Evolutionary conservation across 2,797 vertebrate species (phyloP).

Genomic region (Thalassophryne amazonica): DNA sequence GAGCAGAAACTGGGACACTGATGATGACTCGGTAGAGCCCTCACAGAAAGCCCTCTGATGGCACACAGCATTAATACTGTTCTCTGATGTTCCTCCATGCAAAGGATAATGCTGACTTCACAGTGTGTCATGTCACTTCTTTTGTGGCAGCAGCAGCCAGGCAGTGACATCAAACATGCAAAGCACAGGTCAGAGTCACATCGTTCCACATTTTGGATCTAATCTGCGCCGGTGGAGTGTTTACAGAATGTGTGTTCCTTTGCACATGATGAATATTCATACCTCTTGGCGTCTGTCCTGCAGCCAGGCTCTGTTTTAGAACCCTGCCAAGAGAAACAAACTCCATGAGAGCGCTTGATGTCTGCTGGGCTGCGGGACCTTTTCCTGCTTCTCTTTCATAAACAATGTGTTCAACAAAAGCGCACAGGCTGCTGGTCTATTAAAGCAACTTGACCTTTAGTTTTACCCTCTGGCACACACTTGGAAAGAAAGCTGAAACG

Average conservation of each 20-base stretch:
- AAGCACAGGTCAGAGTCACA: slow-evolving; percentile 21
- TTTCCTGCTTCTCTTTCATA: slow-evolving; percentile 40
- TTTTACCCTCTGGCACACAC: too few species aligned
- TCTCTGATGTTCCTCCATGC: slow-evolving; percentile 18
- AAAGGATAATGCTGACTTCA: slow-evolving; percentile 8
- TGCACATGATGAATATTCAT: slow-evolving; percentile 53
- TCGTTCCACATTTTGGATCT: slow-evolving; percentile 5
- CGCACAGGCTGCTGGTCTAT: too few species aligned
- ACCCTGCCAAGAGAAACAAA: slow-evolving; percentile 58
- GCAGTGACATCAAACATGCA: slow-evolving; percentile 1
- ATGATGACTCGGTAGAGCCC: neutral
- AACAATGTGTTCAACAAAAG: too few species aligned
- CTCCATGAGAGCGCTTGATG: slow-evolving; percentile 46
- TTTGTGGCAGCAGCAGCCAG: neutral
- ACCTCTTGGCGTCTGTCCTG: slow-evolving; percentile 25
- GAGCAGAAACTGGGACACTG: slow-evolving; percentile 25
- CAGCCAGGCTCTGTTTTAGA: slow-evolving; percentile 12
- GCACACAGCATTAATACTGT: neutral
- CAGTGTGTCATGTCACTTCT: slow-evolving; percentile 9
- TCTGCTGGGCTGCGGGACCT: slow-evolving; percentile 35
- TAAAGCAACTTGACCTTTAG: too few species aligned
- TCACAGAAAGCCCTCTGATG: slow-evolving; percentile 12
- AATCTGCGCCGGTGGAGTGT: slow-evolving; percentile 9
- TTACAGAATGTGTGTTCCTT: too few species aligned
- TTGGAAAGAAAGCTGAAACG: too few species aligned